Evolutionary conservation across 1,140 invertebrate genomes (phyloP), one percentile per base, ranked within the genome.

Genomic region (Halotydeus destructor): DNA sequence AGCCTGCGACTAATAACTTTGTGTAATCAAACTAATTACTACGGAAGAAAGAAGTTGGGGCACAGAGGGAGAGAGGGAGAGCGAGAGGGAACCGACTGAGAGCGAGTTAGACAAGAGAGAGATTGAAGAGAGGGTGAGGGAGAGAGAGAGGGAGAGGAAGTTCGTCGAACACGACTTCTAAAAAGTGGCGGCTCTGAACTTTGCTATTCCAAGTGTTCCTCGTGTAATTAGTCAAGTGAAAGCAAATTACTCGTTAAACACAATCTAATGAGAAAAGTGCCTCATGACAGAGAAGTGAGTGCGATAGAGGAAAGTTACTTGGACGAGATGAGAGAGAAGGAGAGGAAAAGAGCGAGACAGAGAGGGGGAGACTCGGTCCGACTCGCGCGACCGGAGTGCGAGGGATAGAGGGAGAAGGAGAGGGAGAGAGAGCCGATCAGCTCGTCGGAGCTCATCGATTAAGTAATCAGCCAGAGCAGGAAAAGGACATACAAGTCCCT

Each of bases 161-260:
- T n/a, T n/a, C n/a, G n/a, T n/a, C n/a, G n/a, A n/a, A n/a, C n/a
- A n/a, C n/a, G n/a, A n/a, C n/a, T n/a, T n/a, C n/a, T n/a, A n/a
- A n/a, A n/a, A n/a, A n/a, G n/a, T n/a, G n/a, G n/a, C n/a, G n/a
- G n/a, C n/a, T n/a, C n/a, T n/a, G 33, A 5, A 16, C 6, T 9
- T 19, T 5, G 5, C 21, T 34, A 14, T 34, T 16, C 21, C 5
- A 34, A 34, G 33, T 34, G 5, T 34, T 34, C 14, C 33, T 34
- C 21, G 14, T 6, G 33, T 34, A 34, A 34, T 34, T 34, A 34
- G 33, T 34, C 14, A 19, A 34, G 5, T 34, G 14, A 34, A 34
- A 34, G 33, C 33, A 34, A 34, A 34, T 34, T 34, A 34, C 33
- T 34, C 33, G 33, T 34, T 34, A 34, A 34, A 34, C 14, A 34